Conservation (phyloP, 2,113 vertebrate genomes). For the Eudyptes chrysolophus region DNA sequence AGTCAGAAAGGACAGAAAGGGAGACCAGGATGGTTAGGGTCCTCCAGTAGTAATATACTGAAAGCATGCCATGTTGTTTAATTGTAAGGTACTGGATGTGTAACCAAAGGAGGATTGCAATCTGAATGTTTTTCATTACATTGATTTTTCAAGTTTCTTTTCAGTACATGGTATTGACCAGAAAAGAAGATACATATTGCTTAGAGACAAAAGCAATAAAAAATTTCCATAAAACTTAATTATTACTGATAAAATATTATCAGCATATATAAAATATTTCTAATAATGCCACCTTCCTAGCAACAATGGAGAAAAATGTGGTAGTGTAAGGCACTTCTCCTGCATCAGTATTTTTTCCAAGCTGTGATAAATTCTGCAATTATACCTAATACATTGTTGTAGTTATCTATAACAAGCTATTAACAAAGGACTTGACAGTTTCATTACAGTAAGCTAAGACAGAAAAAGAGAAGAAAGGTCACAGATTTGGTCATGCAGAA, state of each 20-base stretch:
- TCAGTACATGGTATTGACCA: neutral
- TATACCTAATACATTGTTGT: neutral
- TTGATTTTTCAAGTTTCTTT: neutral
- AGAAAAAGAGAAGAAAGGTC: neutral
- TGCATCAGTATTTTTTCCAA: neutral
- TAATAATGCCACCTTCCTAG: neutral
- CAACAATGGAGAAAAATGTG: neutral
- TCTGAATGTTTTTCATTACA: neutral
- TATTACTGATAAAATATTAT: neutral
- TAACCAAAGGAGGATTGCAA: neutral
- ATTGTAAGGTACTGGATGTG: neutral
- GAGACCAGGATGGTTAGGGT: neutral
- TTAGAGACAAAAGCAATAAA: neutral
- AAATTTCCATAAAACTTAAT: neutral
- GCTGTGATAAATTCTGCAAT: neutral
- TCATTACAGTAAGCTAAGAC: neutral
- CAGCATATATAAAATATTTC: neutral
- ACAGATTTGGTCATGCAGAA: neutral
- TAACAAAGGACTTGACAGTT: neutral
- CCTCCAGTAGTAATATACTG: slow-evolving; percentile 20
- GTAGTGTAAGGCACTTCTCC: neutral
- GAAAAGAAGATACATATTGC: neutral
- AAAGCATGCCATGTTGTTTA: neutral
- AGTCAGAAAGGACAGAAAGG: slow-evolving; percentile 54
- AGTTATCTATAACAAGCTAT: neutral